Evolutionary conservation across 2,113 vertebrate species (phyloP), one percentile per base, ranked within the genome.

Genomic region (Nibea albiflora): DNA sequence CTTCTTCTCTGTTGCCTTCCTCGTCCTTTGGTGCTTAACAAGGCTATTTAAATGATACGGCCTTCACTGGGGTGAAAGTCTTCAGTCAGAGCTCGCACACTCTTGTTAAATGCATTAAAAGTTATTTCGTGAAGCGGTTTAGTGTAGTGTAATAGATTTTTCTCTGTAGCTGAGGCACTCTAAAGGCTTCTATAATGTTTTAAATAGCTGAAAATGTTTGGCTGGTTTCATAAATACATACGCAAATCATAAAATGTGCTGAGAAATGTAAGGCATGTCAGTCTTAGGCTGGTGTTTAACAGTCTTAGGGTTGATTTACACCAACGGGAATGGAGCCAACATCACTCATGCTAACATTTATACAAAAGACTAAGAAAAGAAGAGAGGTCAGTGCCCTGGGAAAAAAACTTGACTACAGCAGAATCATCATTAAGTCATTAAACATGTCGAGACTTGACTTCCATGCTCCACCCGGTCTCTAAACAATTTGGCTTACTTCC

Each of bases 341-440:
- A 63, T 24, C 12, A 19, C 20, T 56, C 17, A 12, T 39, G 28
- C 42, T 73, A 20, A 61, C 49, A 80, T 81, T 80, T 77, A 67
- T 31, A 62, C 66, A 61, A 70, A 85, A 69, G 62, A 60, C 73
- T 65, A 26, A 86, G 77, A 68, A 79, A 54, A 86, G 78, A 65
- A 61, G 44, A 67, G 31, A 75, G 87, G 86, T 90, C 81, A 76
- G 69, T 4, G 77, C 54, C 75, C 76, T 84, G 82, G 78, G 73
- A 75, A 74, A 75, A 74, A 81, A 84, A 85, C 31, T 9, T 1
- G 14, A 78, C 70, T 15, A 73, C 50, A 67, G 81, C 88, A 76
- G 35, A 90, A 89, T 86, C 76, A 61, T 87, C 88, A 87, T 88
- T 64, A 90, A 88, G 88, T 90, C 73, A 81, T 92, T 90, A 89